Conservation (phyloP, 2,113 vertebrate species). For the Dendropsophus ebraccatus region DNA sequence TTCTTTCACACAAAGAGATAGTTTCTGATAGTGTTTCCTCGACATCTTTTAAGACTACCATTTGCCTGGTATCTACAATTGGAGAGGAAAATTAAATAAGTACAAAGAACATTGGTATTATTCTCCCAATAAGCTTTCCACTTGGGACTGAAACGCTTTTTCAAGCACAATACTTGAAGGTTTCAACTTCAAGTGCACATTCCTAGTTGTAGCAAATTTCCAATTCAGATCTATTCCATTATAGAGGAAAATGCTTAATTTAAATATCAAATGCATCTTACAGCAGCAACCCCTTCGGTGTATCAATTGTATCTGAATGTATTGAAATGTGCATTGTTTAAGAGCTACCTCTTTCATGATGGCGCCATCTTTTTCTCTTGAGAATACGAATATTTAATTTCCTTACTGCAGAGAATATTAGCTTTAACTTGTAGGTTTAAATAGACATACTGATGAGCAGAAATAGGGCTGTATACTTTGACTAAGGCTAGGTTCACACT, state of each 20-base stretch:
- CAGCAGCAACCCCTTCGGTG: constrained; percentile 12
- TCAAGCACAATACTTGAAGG: neutral
- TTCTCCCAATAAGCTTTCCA: neutral
- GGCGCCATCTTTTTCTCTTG: neutral
- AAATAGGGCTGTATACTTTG: neutral
- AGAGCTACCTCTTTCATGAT: neutral
- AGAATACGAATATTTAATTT: neutral
- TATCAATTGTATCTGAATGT: neutral
- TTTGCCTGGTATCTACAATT: constrained; percentile 61
- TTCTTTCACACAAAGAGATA: constrained; percentile 86
- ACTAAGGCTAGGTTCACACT: too few species aligned
- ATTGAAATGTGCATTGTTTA: neutral
- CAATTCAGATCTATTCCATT: constrained; percentile 23
- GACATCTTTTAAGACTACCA: constrained; percentile 70
- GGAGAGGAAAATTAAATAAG: constrained; percentile 19
- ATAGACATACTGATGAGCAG: neutral
- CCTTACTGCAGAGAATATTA: neutral
- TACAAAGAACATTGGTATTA: neutral
- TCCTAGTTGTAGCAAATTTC: constrained; percentile 3
- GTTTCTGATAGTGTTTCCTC: constrained; percentile 81
- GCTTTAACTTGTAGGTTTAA: neutral
- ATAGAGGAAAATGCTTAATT: constrained; percentile 2
- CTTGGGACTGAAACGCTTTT: neutral
- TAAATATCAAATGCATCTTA: constrained; percentile 26
- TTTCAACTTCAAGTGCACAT: neutral